Evolutionary conservation across 2,797 vertebrate genomes (phyloP).

Genomic region (Alauda arvensis): DNA sequence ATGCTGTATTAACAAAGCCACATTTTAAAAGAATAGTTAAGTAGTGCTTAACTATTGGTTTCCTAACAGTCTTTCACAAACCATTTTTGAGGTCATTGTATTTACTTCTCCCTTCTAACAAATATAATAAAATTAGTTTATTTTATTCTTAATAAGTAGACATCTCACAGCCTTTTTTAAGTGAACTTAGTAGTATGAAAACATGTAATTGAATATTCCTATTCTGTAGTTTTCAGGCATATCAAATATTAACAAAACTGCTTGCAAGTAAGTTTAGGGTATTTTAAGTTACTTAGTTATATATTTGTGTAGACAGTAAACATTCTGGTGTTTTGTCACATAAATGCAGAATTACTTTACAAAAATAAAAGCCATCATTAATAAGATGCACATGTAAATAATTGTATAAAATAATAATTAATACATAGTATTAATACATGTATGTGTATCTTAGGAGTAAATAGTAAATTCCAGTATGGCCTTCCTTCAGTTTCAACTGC

Average conservation of each 20-base stretch:
- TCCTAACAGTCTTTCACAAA: neutral
- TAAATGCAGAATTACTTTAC: neutral
- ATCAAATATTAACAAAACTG: neutral
- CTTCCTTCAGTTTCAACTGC: neutral
- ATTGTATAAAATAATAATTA: neutral
- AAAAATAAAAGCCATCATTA: neutral
- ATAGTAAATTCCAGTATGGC: neutral
- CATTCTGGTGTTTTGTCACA: neutral
- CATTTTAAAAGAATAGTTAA: neutral
- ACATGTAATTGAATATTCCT: neutral
- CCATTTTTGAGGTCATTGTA: neutral
- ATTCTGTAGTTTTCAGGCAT: neutral
- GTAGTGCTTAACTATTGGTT: neutral
- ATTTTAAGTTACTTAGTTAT: neutral
- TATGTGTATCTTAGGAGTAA: neutral
- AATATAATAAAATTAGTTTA: neutral
- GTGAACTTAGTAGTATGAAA: neutral
- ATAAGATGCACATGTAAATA: neutral
- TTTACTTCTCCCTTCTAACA: neutral
- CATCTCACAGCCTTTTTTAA: neutral
- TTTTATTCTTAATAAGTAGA: neutral
- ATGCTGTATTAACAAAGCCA: neutral
- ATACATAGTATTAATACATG: neutral
- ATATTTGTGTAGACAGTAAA: neutral
- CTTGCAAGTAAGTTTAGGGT: neutral